phyloP scores from a whole-genome alignment of 2,888 invertebrate species.

The Rotaria magnacalcarata region DNA sequence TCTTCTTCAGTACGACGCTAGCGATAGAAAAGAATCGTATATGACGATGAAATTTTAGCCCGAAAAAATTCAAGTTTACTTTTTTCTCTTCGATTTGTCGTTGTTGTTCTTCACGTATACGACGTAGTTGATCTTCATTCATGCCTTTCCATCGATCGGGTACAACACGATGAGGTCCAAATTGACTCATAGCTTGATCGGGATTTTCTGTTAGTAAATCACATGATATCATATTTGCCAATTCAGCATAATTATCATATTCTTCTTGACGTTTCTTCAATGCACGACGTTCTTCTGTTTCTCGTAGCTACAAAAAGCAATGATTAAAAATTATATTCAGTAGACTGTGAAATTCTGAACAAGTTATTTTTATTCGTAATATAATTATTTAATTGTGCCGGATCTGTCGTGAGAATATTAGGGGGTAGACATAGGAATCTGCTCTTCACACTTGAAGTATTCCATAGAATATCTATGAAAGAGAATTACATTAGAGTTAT shows the following conservation, averaged over 20 bases:
- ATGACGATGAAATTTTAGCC: neutral
- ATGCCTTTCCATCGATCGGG: constrained; percentile 70
- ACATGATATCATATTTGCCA: constrained; percentile 59
- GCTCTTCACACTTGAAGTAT: too few relatives aligned
- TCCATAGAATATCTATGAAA: too few relatives aligned
- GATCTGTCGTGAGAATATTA: too few relatives aligned
- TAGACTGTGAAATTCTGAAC: too few relatives aligned
- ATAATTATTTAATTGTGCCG: constrained; percentile 42
- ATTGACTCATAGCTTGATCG: constrained; percentile 66
- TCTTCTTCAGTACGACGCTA: constrained; percentile 64
- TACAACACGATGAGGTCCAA: constrained; percentile 67
- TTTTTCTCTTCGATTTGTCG: constrained; percentile 66
- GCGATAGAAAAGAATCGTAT: neutral
- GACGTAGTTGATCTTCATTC: constrained; percentile 73
- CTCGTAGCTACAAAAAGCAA: constrained; percentile 51
- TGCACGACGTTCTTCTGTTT: constrained; percentile 61
- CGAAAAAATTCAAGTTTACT: constrained; percentile 60
- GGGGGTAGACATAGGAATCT: too few relatives aligned
- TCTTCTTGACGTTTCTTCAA: constrained; percentile 64
- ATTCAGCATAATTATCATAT: constrained; percentile 71
- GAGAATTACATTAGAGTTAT: too few relatives aligned
- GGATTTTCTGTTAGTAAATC: constrained; percentile 78
- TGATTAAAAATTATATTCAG: neutral
- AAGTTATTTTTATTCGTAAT: too few relatives aligned
- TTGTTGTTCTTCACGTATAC: constrained; percentile 69